phyloP scores from a whole-genome alignment of 2,113 vertebrate species.

The Thryonomys swinderianus region DNA sequence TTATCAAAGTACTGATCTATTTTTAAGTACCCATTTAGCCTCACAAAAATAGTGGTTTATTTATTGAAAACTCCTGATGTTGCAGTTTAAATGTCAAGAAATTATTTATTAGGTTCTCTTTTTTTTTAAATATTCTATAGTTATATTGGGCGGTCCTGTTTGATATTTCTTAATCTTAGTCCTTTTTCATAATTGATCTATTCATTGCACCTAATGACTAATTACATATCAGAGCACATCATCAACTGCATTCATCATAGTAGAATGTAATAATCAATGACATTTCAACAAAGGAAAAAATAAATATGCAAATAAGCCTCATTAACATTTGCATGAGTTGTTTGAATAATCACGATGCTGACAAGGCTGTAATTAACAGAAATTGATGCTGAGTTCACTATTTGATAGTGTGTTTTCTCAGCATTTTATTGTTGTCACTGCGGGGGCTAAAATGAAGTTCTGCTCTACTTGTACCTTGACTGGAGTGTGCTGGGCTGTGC shows the following conservation, averaged over 20 bases:
- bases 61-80: conserved; percentile 88
- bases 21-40: conserved; percentile 87
- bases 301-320: conserved; percentile 99
- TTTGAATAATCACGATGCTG: conserved; percentile 99
- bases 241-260: conserved; percentile 99
- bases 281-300: conserved; percentile 99
- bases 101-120: conserved; percentile 86
- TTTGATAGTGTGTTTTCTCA: conserved; percentile 92
- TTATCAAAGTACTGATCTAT: conserved; percentile 84
- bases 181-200: conserved; percentile 99
- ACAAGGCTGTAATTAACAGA: conserved; percentile 99
- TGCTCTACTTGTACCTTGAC: conserved; percentile 89
- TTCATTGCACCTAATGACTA: conserved; percentile 99
- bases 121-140: conserved; percentile 82
- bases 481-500: conserved; percentile 86
- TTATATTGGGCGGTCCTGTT: conserved; percentile 91
- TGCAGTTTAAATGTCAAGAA: conserved; percentile 90
- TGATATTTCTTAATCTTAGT: conserved; percentile 96
- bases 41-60: conserved; percentile 87
- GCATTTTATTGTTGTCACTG: conserved; percentile 91
- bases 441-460: conserved; percentile 90
- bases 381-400: conserved; percentile 97
- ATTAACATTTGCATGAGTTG: conserved; percentile 99
- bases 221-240: conserved; percentile 99
- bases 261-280: conserved; percentile 99